Percentiles rank a stretch among this genome's conserved stretches.
Conservation (phyloP, 30 jellyfish, hydroid and myxozoan genomes). For the Hydractinia symbiolongicarpus region DNA sequence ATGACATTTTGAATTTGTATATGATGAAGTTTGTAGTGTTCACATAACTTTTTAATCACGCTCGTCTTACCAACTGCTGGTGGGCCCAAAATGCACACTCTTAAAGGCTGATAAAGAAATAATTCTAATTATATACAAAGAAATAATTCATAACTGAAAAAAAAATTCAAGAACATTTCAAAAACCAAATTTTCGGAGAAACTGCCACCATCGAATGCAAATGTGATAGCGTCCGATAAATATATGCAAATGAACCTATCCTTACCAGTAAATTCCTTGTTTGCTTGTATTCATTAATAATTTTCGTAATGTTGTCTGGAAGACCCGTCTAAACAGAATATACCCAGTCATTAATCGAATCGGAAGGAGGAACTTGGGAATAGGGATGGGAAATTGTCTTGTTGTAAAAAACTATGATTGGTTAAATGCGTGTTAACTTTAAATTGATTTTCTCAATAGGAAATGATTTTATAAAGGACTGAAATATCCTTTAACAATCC, state of each 20-base stretch:
- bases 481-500: too few species aligned
- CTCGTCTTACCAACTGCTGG: slow-evolving; percentile 94
- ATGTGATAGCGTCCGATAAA: too few species aligned
- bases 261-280: slow-evolving; percentile 76
- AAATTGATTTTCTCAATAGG: too few species aligned
- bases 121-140: background rate
- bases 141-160: background rate
- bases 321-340: slow-evolving; percentile 62
- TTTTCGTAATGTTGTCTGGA: slow-evolving; percentile 48
- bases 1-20: slow-evolving; percentile 84
- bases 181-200: too few species aligned
- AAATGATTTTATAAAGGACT: too few species aligned
- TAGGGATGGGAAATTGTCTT: too few species aligned
- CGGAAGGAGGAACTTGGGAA: too few species aligned
- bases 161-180: too few species aligned
- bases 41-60: slow-evolving; percentile 80
- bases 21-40: slow-evolving; percentile 85
- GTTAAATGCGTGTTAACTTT: too few species aligned
- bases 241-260: background rate
- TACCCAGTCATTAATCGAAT: too few species aligned
- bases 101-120: slow-evolving; percentile 62
- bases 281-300: slow-evolving; percentile 74
- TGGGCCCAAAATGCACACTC: slow-evolving; percentile 93
- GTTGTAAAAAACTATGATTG: too few species aligned
- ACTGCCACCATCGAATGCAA: too few species aligned